These are phyloP conservation scores for Leucoma salicis DNA, from an alignment of 2,888 invertebrate species.

Conservation along the genomic window DNA sequence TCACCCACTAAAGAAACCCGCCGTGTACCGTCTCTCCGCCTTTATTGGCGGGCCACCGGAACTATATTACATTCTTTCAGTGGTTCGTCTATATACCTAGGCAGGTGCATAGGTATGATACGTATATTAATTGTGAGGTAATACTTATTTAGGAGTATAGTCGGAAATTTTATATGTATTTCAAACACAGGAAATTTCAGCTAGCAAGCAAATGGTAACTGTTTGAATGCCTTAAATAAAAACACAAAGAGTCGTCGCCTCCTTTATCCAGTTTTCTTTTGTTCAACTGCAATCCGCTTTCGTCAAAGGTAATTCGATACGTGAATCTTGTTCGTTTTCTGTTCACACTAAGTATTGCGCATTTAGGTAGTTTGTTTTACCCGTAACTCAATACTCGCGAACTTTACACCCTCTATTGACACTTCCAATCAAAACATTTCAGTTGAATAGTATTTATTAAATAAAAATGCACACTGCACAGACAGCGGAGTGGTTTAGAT, in stretches of 20 bases:
- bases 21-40: too few species aligned
- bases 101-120: too few species aligned
- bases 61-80: too few species aligned
- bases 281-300: conserved; percentile 69
- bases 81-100: too few species aligned
- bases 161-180: not conserved
- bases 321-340: conserved; percentile 71
- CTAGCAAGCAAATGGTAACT: conserved; percentile 13
- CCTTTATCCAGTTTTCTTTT: conserved; percentile 48
- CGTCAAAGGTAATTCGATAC: conserved; percentile 77
- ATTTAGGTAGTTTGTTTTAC: conserved; percentile 66
- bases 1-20: too few species aligned
- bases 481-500: too few species aligned
- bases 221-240: conserved; percentile 28
- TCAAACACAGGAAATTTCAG: not conserved
- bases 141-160: too few species aligned
- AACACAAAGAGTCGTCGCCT: conserved; percentile 33
- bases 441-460: conserved; percentile 27
- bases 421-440: conserved; percentile 75
- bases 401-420: conserved; percentile 77
- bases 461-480: too few species aligned
- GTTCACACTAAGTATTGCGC: conserved; percentile 76
- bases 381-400: conserved; percentile 67
- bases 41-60: too few species aligned
- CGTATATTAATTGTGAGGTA: too few species aligned